phyloP scores from a whole-genome alignment of 37 sponge, comb jelly and placozoan species.

The Halichondria panicea region DNA sequence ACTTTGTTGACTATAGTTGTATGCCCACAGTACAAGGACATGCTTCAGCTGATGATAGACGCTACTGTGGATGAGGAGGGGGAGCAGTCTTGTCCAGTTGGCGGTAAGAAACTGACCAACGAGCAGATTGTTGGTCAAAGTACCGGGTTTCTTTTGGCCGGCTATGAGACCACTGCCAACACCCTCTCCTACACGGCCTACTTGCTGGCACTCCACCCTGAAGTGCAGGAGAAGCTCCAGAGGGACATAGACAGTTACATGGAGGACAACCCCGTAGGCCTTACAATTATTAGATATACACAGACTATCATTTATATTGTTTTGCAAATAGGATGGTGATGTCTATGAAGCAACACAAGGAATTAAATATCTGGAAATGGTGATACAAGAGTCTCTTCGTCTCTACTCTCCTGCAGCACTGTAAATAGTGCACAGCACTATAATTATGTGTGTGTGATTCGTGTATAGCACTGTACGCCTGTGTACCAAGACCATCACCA shows the following conservation, averaged over 20 bases:
- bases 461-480: not conserved
- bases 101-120: slow-evolving; percentile 19
- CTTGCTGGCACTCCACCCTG: slow-evolving; percentile 69
- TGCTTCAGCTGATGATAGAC: slow-evolving; percentile 70
- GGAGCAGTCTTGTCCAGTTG: not conserved
- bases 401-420: slow-evolving; percentile 64
- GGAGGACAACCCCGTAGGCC: slow-evolving; percentile 54
- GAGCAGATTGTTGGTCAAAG: slow-evolving; percentile 49
- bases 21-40: slow-evolving; percentile 50
- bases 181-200: slow-evolving; percentile 61
- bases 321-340: slow-evolving; percentile 64
- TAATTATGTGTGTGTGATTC: not conserved
- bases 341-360: slow-evolving; percentile 70
- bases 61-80: slow-evolving; percentile 30
- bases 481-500: slow-evolving; percentile 5
- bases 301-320: too few relatives aligned
- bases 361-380: slow-evolving; percentile 76
- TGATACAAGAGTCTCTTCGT: slow-evolving; percentile 75
- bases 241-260: slow-evolving; percentile 58
- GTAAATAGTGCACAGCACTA: slow-evolving; percentile 6
- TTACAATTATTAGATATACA: too few relatives aligned
- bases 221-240: slow-evolving; percentile 61
- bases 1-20: not conserved
- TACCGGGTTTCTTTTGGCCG: slow-evolving; percentile 73
- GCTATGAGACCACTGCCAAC: slow-evolving; percentile 82